phyloP scores from a whole-genome alignment of 2,113 vertebrate species.

The Archilochus colubris region DNA sequence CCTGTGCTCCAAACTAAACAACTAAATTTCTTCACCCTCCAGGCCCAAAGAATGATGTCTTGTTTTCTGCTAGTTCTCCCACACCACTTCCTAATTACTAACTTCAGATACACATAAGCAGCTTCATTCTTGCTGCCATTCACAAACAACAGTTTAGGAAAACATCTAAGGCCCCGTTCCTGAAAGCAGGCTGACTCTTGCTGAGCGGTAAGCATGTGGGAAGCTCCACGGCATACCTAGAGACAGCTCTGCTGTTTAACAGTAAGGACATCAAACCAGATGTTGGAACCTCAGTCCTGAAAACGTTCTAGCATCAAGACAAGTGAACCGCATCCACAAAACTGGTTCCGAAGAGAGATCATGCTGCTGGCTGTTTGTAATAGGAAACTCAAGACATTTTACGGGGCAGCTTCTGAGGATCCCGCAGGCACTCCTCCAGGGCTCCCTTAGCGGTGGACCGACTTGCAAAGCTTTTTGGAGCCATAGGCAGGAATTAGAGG shows the following conservation, averaged over 20 bases:
- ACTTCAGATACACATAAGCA: neutral
- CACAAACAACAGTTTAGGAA: neutral
- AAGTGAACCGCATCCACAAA: neutral
- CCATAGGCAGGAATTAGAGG: neutral
- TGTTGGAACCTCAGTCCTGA: neutral
- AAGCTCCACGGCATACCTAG: neutral
- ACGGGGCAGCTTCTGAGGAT: no score
- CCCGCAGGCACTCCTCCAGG: accelerated
- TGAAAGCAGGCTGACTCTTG: neutral
- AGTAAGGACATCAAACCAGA: neutral
- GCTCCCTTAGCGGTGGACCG: neutral
- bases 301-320: neutral
- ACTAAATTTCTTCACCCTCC: neutral
- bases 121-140: neutral
- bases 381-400: neutral
- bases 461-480: neutral
- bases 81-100: neutral
- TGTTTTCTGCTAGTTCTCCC: neutral
- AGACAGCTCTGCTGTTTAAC: neutral
- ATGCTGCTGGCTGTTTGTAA: neutral
- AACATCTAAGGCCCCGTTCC: neutral
- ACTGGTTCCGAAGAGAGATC: neutral
- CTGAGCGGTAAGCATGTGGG: neutral
- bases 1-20: no score
- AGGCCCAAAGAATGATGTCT: neutral